Evolutionary conservation across 2,888 invertebrate species (phyloP).

Genomic region (Patella pellucida): DNA sequence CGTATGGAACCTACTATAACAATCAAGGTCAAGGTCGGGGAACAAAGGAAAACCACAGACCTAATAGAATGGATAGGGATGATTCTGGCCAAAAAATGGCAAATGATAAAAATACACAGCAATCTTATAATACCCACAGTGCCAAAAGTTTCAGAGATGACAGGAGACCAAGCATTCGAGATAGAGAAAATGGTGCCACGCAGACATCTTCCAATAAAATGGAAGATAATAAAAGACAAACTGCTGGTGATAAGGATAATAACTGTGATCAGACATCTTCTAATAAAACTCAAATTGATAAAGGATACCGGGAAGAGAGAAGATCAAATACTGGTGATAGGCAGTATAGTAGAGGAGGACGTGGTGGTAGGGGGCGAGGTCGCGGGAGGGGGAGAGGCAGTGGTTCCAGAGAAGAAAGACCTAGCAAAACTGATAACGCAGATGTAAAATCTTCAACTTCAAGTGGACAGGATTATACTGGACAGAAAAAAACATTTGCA

Average conservation of each 20-base stretch:
- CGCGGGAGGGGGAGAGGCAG: neutral
- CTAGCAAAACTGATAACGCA: too few species aligned
- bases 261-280: neutral
- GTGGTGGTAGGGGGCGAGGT: neutral
- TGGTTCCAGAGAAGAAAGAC: neutral
- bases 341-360: neutral
- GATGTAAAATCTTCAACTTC: too few species aligned
- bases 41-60: neutral
- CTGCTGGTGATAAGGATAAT: constrained; percentile 11
- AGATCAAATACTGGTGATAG: constrained; percentile 1
- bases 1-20: constrained; percentile 4
- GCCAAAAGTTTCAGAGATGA: constrained; percentile 1
- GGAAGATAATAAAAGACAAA: constrained; percentile 7
- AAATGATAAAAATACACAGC: constrained; percentile 1
- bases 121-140: constrained; percentile 9
- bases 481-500: too few species aligned
- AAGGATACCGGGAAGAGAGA: neutral
- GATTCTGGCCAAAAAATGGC: neutral
- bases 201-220: neutral
- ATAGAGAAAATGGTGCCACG: constrained; percentile 12
- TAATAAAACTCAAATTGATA: neutral
- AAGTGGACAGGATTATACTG: too few species aligned
- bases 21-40: constrained; percentile 21
- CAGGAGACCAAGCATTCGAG: neutral
- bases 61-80: constrained; percentile 8